phyloP scores from a whole-genome alignment of 2,113 vertebrate species.

The Neolamprologus caudopunctatus region DNA sequence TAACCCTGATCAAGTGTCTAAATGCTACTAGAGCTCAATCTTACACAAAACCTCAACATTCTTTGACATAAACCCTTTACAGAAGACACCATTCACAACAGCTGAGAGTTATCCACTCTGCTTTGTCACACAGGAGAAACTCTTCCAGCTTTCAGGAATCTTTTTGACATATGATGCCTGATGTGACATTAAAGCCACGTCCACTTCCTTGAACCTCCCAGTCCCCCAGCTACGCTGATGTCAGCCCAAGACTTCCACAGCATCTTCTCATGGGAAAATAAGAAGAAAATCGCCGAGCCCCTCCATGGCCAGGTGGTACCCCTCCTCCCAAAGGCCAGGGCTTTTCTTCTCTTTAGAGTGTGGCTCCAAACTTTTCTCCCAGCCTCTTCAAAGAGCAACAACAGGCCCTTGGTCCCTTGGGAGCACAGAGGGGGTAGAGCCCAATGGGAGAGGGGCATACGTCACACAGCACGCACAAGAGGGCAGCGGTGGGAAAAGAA shows the following conservation, averaged over 20 bases:
- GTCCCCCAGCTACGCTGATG: conserved; percentile 33
- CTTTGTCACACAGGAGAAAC: conserved; percentile 27
- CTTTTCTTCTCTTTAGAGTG: conserved; percentile 69
- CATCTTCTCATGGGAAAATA: conserved; percentile 60
- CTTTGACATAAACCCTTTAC: conserved; percentile 3
- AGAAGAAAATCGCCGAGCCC: conserved; percentile 37
- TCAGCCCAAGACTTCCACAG: conserved; percentile 30
- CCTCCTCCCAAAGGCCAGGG: conserved; percentile 61
- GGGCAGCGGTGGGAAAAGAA: conserved; percentile 58
- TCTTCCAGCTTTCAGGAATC: conserved; percentile 20
- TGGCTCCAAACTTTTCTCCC: conserved; percentile 69
- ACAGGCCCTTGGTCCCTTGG: conserved; percentile 60
- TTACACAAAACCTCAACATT: neutral
- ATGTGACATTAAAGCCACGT: conserved; percentile 50
- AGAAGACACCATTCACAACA: conserved; percentile 5
- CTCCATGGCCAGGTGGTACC: conserved; percentile 66
- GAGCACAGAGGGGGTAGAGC: conserved; percentile 55
- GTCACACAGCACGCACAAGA: conserved; percentile 58
- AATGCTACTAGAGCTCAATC: neutral
- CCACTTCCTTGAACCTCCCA: conserved; percentile 24
- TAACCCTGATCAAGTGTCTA: neutral
- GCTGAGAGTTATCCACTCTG: neutral
- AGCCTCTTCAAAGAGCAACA: conserved; percentile 71
- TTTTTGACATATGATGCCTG: conserved; percentile 24
- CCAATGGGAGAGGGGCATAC: conserved; percentile 57